Evolutionary conservation across 2,888 invertebrate species (phyloP).

Genomic region (Chironomus riparius): DNA sequence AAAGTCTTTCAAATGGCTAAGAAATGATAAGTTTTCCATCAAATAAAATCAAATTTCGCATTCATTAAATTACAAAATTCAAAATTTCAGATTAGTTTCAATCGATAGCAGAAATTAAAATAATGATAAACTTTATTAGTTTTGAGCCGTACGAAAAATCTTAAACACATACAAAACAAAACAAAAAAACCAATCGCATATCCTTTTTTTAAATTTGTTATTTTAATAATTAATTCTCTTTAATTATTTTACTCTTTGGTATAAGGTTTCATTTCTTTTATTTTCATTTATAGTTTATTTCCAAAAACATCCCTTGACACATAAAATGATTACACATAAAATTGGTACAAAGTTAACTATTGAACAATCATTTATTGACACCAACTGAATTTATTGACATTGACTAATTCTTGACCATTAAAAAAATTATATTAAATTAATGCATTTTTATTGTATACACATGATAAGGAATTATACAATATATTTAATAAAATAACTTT

Average conservation of each 20-base stretch:
- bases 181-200: too few relatives aligned
- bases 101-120: neutral
- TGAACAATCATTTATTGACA: conserved; percentile 21
- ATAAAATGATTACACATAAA: conserved; percentile 25
- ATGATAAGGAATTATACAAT: too few relatives aligned
- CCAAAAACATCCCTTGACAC: conserved; percentile 27
- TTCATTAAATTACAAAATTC: too few relatives aligned
- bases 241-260: conserved; percentile 12
- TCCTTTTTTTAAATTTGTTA: neutral
- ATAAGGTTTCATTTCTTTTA: conserved; percentile 26
- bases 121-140: neutral
- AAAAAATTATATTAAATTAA: neutral
- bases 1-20: too few relatives aligned
- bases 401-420: neutral
- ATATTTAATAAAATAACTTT: too few relatives aligned
- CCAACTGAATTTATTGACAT: conserved; percentile 1
- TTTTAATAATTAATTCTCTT: neutral
- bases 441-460: neutral
- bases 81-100: too few relatives aligned
- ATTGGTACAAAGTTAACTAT: conserved; percentile 24
- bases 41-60: too few relatives aligned
- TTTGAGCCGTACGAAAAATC: neutral
- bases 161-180: too few relatives aligned
- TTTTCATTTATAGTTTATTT: conserved; percentile 23
- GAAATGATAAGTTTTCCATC: too few relatives aligned